Percentiles rank a stretch among this genome's conserved stretches.
These are phyloP conservation scores for Heterochromis multidens DNA, from an alignment of 2,113 vertebrate genomes.

Conservation along the genomic window DNA sequence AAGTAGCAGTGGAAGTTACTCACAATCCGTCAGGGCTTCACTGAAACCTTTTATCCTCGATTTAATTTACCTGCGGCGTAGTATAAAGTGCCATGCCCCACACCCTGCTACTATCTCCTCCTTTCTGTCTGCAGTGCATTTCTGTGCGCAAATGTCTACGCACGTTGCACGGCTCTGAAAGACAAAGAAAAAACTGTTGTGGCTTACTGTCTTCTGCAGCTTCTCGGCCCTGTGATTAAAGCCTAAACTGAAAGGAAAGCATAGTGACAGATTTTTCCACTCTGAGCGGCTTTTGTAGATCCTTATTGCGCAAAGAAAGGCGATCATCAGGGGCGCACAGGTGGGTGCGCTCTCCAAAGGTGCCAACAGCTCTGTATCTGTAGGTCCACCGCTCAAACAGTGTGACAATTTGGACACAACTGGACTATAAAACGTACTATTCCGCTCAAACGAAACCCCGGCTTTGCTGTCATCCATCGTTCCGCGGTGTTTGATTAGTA, in stretches of 20 bases:
- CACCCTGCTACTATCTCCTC: constrained; percentile 16
- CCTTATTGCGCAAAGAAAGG: constrained; percentile 53
- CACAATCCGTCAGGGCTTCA: background rate
- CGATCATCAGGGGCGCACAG: constrained; percentile 62
- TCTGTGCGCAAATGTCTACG: constrained; percentile 56
- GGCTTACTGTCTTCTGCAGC: background rate
- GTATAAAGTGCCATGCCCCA: constrained; percentile 24
- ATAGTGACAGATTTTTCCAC: background rate
- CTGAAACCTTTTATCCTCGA: background rate
- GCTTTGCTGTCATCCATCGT: constrained; percentile 3
- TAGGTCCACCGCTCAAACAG: background rate
- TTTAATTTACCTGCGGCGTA: background rate
- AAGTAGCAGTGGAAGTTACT: constrained; percentile 13
- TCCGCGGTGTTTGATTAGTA: constrained; percentile 49
- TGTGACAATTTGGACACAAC: background rate
- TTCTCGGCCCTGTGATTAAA: background rate
- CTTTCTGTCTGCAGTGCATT: constrained; percentile 55
- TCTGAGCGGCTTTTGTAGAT: constrained; percentile 18
- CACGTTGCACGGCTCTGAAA: constrained; percentile 33
- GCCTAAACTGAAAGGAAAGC: background rate
- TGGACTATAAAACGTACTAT: background rate
- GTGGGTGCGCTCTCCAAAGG: constrained; percentile 66
- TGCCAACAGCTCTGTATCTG: constrained; percentile 43
- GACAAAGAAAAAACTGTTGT: constrained; percentile 48
- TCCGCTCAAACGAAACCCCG: background rate